phyloP scores from a whole-genome alignment of 2,888 invertebrate species.

The Micoletzkya japonica region DNA sequence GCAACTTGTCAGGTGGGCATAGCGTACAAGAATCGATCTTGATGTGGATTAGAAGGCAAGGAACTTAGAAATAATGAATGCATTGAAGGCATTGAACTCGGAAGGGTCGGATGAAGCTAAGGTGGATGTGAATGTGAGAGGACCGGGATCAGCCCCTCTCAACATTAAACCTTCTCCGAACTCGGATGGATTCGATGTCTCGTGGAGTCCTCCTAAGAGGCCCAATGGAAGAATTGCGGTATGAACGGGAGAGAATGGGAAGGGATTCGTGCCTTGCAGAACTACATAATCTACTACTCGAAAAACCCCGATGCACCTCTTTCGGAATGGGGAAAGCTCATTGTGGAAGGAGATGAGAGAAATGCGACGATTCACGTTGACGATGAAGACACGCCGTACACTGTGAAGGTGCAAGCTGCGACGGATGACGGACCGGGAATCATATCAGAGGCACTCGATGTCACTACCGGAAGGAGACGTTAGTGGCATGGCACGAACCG shows the following conservation, averaged over 20 bases:
- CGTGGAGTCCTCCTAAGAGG: constrained; percentile 56
- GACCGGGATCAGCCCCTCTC: constrained; percentile 55
- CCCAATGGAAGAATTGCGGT: constrained; percentile 57
- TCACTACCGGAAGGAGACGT: constrained; percentile 62
- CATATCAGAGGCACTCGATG: constrained; percentile 60
- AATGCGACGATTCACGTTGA: constrained; percentile 44
- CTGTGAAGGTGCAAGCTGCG: constrained; percentile 50
- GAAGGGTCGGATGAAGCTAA: constrained; percentile 55
- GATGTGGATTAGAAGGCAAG: constrained; percentile 3
- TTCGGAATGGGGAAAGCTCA: constrained; percentile 52
- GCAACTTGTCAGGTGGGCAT: constrained; percentile 53
- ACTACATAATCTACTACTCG: constrained; percentile 60
- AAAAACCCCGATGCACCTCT: constrained; percentile 57
- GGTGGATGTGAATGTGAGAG: constrained; percentile 56
- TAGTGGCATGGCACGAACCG: constrained; percentile 2
- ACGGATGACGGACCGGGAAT: constrained; percentile 62
- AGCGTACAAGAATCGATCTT: too few relatives aligned
- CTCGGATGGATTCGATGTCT: constrained; percentile 59
- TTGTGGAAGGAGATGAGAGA: constrained; percentile 47
- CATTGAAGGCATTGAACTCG: constrained; percentile 40
- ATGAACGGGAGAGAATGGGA: not conserved
- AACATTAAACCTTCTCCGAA: constrained; percentile 55
- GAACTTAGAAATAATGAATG: not conserved
- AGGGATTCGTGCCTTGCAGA: constrained; percentile 30
- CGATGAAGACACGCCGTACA: constrained; percentile 60